Evolutionary conservation across 92 coral and sea anemone genomes (phyloP), one percentile per base, ranked within the genome.

Genomic region (Muricea muricata): DNA sequence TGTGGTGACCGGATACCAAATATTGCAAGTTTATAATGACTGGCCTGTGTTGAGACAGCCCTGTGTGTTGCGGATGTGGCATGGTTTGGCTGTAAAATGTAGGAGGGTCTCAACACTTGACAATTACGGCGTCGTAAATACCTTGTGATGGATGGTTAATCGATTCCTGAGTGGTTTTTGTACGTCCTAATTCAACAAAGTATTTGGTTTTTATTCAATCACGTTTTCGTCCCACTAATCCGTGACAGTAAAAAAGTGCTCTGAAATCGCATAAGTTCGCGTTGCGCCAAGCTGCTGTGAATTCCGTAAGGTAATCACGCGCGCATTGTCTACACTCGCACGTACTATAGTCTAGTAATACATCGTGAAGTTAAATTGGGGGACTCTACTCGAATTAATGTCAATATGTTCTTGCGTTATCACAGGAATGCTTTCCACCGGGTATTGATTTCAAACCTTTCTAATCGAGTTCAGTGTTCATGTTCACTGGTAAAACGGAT

Each of bases 51-150:
- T 56, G 31, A 58, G n/a, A 11, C 81, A 9, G 58, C 37, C 83
- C 56, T 25, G n/a, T n/a, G n/a, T 55, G 83, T 32, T 71, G 32
- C 5, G 18, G 70, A 33, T 24, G 33, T 47, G 80, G 80, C 65
- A 46, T 75, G 17, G 41, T n/a, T n/a, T n/a, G n/a, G 35, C n/a
- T 35, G 83, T 58, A 39, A 32, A 25, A 63, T 12, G 39, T 63
- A 12, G 70, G 70, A 57, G 41, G 83, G 83, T 78, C 48, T 34
- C 20, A 78, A 57, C 83, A 55, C 83, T 78, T 78, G 26, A 78
- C 83, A 78, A 78, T 56, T 71, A 78, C 65, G 29, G 71, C 50
- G 35, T 18, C n/a, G 61, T 55, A 48, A 76, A 55, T 29, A 26
- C 25, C 12, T 30, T 76, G 52, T 52, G 41, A 78, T 55, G 34